These are phyloP conservation scores for Clostera curtula DNA, from an alignment of 2,888 invertebrate species.

Conservation along the genomic window DNA sequence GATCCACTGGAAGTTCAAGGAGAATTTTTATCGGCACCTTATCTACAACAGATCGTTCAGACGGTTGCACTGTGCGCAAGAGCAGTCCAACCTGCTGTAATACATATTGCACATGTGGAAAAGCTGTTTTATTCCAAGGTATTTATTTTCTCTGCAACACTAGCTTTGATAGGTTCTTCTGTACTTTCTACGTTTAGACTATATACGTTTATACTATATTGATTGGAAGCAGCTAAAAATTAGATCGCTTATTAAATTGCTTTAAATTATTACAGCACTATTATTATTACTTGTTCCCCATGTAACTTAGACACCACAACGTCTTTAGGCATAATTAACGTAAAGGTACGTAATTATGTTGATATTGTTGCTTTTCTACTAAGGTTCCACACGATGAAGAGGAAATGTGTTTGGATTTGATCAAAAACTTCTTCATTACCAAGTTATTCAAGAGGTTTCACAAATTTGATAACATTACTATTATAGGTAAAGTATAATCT, in stretches of 20 bases:
- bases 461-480: conserved; percentile 40
- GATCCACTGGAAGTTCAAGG: conserved; percentile 26
- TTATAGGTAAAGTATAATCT: conserved; percentile 34
- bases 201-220: too few relatives aligned
- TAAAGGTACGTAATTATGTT: too few relatives aligned
- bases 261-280: too few relatives aligned
- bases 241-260: too few relatives aligned
- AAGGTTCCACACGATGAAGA: conserved; percentile 36
- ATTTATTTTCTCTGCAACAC: conserved; percentile 1
- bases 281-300: too few relatives aligned
- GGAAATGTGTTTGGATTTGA: conserved; percentile 23
- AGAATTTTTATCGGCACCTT: conserved; percentile 19
- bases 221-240: too few relatives aligned
- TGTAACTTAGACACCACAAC: too few relatives aligned
- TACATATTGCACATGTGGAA: conserved; percentile 42
- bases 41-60: conserved; percentile 26
- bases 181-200: too few relatives aligned
- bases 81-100: conserved; percentile 44
- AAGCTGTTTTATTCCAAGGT: conserved; percentile 45
- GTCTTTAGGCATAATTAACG: too few relatives aligned
- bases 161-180: too few relatives aligned
- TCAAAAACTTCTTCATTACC: conserved; percentile 28
- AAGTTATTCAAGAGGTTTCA: conserved; percentile 37
- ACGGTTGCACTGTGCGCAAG: conserved; percentile 34
- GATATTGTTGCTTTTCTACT: too few relatives aligned